Evolutionary conservation across 2,113 vertebrate genomes (phyloP), one percentile per base, ranked within the genome.

Genomic region (Eudyptes chrysolophus): DNA sequence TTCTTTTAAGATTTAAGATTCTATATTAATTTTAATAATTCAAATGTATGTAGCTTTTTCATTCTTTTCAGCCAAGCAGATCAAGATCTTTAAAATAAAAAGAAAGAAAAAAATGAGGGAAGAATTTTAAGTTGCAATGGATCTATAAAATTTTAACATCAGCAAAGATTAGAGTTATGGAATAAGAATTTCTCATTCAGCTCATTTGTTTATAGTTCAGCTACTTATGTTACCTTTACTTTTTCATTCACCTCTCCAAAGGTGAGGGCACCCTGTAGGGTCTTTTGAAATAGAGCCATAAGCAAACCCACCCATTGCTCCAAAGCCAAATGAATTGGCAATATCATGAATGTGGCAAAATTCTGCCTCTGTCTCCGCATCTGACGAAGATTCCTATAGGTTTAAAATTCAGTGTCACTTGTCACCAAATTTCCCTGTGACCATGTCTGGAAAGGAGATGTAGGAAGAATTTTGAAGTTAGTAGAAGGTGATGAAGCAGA

Each of bases 371-470:
- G 14, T 24, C 26, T 48, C 65, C 5, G 1, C 32, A 9, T 44
- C 29, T 9, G 7, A 16, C 13, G 8, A 5, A 4, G 7, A 6
- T 32, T 55, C 16, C 0, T 18, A 9, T 2, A 21, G 54, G 8
- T 70, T 52, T 77, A 19, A 36, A 87, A 26, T 22, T 40, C 30
- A 7, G 0, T 19, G 57, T 58, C 20, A 3, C 16, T 48, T 6
- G 0, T 77, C 57, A 18, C 15, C 32, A 38, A 24, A 13, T 85
- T 69, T 57, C 46, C 51, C 14, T 16, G 18, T 27, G 46, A 46
- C 40, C 11, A 0, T 44, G 77, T 8, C 51, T 42, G 57, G 24
- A 16, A 21, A 21, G 52, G 80, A 87, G 57, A 16, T 0, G 0
- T 2, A 6, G 92, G 34, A 26, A 17, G 29, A 44, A 9, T 78